A percentile compares a stretch with the other conserved stretches of the same genome.
Conservation (phyloP, 2,797 vertebrate species). For the Enteromius radiatus region DNA sequence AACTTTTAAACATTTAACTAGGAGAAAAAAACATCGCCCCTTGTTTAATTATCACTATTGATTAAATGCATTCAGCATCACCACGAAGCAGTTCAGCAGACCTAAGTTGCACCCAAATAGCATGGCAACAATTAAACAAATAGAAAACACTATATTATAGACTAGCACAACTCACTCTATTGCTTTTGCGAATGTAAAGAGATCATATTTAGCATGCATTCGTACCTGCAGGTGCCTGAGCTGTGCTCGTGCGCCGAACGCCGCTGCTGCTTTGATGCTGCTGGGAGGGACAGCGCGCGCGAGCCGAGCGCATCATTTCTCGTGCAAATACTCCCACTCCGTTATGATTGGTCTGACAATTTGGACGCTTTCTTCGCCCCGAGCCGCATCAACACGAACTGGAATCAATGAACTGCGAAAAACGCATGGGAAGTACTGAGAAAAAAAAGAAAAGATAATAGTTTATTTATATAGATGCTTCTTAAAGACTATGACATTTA, state of each 20-base stretch:
- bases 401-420: neutral
- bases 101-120: neutral
- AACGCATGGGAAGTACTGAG: neutral
- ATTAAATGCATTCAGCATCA: slow-evolving; percentile 6
- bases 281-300: slow-evolving; percentile 53
- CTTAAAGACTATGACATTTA: neutral
- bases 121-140: slow-evolving; percentile 13
- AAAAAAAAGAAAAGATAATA: no score
- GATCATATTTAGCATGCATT: neutral
- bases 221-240: slow-evolving; percentile 45
- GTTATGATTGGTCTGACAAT: slow-evolving; percentile 31
- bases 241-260: slow-evolving; percentile 44
- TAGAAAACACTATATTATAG: neutral
- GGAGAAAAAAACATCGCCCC: neutral
- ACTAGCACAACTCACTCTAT: neutral
- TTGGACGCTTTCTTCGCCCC: slow-evolving; percentile 20
- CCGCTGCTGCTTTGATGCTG: slow-evolving; percentile 48
- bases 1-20: slow-evolving; percentile 20
- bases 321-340: slow-evolving; percentile 43
- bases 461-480: neutral
- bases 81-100: slow-evolving; percentile 6
- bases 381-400: neutral
- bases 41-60: neutral
- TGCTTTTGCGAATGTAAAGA: neutral
- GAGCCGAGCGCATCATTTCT: slow-evolving; percentile 49